These are phyloP conservation scores for Melanargia galathea DNA, from an alignment of 2,888 invertebrate genomes.

Conservation along the genomic window DNA sequence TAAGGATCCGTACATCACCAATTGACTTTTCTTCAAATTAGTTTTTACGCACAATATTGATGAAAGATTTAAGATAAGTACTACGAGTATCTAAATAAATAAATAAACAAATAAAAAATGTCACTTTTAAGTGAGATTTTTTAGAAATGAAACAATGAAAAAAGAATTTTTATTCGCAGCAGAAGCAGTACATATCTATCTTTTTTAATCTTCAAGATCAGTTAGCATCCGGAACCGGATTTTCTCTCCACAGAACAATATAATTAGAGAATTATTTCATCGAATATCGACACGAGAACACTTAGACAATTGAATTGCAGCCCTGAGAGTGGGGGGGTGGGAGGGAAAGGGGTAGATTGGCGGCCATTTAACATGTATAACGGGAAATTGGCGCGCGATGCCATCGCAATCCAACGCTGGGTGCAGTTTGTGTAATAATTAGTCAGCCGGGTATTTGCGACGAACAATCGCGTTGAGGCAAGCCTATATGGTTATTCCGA, in stretches of 20 bases:
- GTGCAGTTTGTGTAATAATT: constrained; percentile 43
- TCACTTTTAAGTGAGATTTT: too few species aligned
- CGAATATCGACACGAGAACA: constrained; percentile 13
- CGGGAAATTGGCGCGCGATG: constrained; percentile 44
- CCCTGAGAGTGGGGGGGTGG: constrained; percentile 21
- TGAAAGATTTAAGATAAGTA: too few species aligned
- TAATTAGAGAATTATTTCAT: background rate
- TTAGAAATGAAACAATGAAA: too few species aligned
- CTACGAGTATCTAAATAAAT: too few species aligned
- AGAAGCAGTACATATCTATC: background rate
- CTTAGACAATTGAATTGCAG: constrained; percentile 29
- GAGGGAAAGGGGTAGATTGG: constrained; percentile 48
- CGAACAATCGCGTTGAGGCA: background rate
- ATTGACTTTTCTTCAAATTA: too few species aligned
- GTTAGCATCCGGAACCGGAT: background rate
- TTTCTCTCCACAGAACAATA: background rate
- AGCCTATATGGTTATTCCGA: too few species aligned
- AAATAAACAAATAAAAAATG: too few species aligned
- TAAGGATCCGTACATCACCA: too few species aligned
- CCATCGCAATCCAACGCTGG: constrained; percentile 39
- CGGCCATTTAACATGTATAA: constrained; percentile 48
- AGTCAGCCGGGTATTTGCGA: constrained; percentile 32
- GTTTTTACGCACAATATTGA: too few species aligned
- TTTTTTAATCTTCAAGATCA: background rate
- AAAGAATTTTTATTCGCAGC: too few species aligned